Percentiles rank a stretch among this genome's conserved stretches.
These are phyloP conservation scores for Parnassius glacialis DNA, from an alignment of 2,888 invertebrate species.

Conservation along the genomic window DNA sequence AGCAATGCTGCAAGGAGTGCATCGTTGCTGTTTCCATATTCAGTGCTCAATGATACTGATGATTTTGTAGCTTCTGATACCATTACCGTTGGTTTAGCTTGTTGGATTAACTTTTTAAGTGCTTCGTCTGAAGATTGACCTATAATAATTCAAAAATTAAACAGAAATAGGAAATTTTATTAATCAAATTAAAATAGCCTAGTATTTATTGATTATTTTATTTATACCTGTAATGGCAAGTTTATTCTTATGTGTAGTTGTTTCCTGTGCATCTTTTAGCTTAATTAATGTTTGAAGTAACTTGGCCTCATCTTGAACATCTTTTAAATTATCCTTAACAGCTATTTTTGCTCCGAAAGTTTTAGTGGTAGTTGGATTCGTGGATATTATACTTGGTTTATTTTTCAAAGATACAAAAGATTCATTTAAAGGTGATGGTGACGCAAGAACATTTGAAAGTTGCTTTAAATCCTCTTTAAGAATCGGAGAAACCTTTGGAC, in stretches of 20 bases:
- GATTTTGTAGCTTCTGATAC: constrained; percentile 66
- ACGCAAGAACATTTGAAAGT: constrained; percentile 61
- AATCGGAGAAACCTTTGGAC: constrained; percentile 47
- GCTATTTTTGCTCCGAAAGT: constrained; percentile 66
- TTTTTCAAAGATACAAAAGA: constrained; percentile 59
- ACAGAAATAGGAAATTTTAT: background rate
- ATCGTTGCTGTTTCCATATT: constrained; percentile 84
- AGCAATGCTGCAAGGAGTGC: constrained; percentile 85
- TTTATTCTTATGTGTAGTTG: constrained; percentile 64
- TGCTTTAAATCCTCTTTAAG: constrained; percentile 55
- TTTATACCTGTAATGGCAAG: constrained; percentile 64
- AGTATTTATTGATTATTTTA: too few species aligned
- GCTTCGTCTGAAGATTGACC: constrained; percentile 74
- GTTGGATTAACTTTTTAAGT: constrained; percentile 62
- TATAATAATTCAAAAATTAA: constrained; percentile 36
- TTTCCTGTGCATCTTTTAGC: constrained; percentile 70
- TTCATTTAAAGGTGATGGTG: constrained; percentile 62
- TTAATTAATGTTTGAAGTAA: constrained; percentile 75
- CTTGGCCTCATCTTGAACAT: constrained; percentile 65
- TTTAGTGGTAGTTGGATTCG: constrained; percentile 45
- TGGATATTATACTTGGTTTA: constrained; percentile 47
- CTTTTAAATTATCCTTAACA: constrained; percentile 63
- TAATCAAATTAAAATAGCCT: background rate
- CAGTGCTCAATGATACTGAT: constrained; percentile 71
- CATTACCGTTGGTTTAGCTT: constrained; percentile 60